Percentiles rank a stretch among this genome's conserved stretches.
Conservation (phyloP, 2,113 vertebrate genomes). For the Hiodon tergisus region DNA sequence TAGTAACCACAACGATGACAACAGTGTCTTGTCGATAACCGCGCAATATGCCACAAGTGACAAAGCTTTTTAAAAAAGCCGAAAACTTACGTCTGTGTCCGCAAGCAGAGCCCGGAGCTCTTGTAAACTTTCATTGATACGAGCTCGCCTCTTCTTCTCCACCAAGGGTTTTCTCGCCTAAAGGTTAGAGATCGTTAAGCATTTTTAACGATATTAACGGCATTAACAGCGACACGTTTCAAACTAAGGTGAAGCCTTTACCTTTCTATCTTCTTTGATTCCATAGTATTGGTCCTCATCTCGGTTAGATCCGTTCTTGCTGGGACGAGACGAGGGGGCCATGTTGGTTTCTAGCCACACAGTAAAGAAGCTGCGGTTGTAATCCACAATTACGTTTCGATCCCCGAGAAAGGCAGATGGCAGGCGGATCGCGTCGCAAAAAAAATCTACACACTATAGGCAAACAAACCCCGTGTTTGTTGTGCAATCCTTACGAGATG, state of each 20-base stretch:
- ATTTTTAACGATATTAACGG: background rate
- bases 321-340: conserved; percentile 62
- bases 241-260: conserved; percentile 32
- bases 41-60: background rate
- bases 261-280: conserved; percentile 67
- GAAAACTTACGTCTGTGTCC: conserved; percentile 70
- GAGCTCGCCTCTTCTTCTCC: conserved; percentile 82
- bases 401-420: conserved; percentile 48
- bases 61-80: background rate
- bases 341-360: conserved; percentile 53
- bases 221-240: background rate
- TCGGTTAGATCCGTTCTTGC: conserved; percentile 42
- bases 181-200: background rate
- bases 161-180: conserved; percentile 85
- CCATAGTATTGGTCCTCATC: conserved; percentile 49
- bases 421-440: conserved; percentile 47
- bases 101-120: conserved; percentile 75
- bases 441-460: conserved; percentile 35
- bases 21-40: background rate
- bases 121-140: conserved; percentile 86
- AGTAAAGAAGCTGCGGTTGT: conserved; percentile 25
- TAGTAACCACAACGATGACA: no score
- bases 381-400: conserved; percentile 51
- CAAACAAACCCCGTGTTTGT: conserved; percentile 37
- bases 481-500: conserved; percentile 21